Evolutionary conservation across 2,797 vertebrate species (phyloP).

Genomic region (Brachymystax lenok): DNA sequence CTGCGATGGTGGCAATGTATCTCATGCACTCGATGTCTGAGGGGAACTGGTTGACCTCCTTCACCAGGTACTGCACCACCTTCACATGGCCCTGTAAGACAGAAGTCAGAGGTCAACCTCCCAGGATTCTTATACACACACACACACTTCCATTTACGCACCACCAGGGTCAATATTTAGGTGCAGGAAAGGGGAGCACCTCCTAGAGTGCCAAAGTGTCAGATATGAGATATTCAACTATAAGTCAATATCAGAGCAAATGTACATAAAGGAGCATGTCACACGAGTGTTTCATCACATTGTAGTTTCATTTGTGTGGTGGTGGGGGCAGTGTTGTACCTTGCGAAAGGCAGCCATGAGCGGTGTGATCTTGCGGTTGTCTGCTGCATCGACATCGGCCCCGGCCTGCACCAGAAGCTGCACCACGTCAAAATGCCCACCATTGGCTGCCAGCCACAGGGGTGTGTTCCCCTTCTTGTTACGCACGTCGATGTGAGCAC

Average conservation of each 20-base stretch:
- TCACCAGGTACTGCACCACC: constrained; percentile 88
- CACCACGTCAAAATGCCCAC: constrained; percentile 88
- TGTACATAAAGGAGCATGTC: neutral
- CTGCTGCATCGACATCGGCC: constrained; percentile 87
- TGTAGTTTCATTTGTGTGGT: neutral
- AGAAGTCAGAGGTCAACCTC: neutral
- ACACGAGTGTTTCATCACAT: neutral
- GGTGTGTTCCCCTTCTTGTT: constrained; percentile 92
- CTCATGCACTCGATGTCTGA: constrained; percentile 91
- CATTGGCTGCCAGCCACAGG: constrained; percentile 86
- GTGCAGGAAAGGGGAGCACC: neutral
- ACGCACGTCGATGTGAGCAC: constrained; percentile 86
- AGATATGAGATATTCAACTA: neutral
- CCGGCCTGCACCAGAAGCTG: constrained; percentile 85
- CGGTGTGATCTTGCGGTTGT: constrained; percentile 88
- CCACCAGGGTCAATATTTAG: neutral
- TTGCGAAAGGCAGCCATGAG: constrained; percentile 90
- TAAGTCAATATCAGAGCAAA: neutral
- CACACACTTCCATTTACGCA: neutral
- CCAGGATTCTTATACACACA: neutral
- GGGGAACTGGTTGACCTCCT: constrained; percentile 89
- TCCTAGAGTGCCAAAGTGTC: neutral
- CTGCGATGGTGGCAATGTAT: constrained; percentile 89
- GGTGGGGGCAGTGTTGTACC: constrained; percentile 54
- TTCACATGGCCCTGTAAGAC: constrained; percentile 84